Evolutionary conservation across 2,888 invertebrate species (phyloP).

Genomic region (Acanthoscelides obtectus): DNA sequence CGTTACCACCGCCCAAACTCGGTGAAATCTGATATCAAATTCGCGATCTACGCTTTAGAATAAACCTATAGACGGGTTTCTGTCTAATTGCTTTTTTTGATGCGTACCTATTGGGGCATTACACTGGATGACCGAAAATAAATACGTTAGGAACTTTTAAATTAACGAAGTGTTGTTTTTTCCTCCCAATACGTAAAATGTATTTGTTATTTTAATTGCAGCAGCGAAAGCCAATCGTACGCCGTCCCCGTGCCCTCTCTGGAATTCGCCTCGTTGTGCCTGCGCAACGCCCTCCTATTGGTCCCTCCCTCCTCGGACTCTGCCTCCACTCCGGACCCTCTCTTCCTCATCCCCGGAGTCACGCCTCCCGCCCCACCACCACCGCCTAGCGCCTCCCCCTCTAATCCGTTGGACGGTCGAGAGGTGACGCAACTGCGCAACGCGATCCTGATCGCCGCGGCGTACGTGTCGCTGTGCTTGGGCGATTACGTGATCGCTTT

Average conservation of each 20-base stretch:
- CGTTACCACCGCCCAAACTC: no score
- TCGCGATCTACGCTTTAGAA: no score
- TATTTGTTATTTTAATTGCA: slow-evolving; percentile 28
- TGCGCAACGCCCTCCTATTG: slow-evolving; percentile 76
- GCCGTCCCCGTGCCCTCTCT: slow-evolving; percentile 84
- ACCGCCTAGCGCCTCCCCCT: slow-evolving; percentile 53
- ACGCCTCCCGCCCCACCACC: slow-evolving; percentile 43
- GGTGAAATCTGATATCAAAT: no score
- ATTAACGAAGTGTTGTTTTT: no score
- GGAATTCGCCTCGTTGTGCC: slow-evolving; percentile 84
- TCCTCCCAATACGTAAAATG: no score
- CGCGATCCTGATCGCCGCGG: slow-evolving; percentile 69
- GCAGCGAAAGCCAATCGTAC: slow-evolving; percentile 65
- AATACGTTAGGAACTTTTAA: no score
- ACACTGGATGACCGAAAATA: no score
- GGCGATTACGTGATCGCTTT: slow-evolving; percentile 79
- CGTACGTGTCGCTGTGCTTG: slow-evolving; percentile 79
- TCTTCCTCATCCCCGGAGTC: slow-evolving; percentile 42
- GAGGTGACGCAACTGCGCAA: slow-evolving; percentile 59
- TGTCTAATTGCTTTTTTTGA: no score
- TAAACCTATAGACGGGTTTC: no score
- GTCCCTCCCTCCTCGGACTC: slow-evolving; percentile 54
- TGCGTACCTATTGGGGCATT: no score
- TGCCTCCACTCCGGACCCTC: slow-evolving; percentile 42
- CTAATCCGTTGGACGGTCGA: slow-evolving; percentile 58